Conservation (phyloP, 2,888 invertebrate genomes). For the Andrena hattorfiana region DNA sequence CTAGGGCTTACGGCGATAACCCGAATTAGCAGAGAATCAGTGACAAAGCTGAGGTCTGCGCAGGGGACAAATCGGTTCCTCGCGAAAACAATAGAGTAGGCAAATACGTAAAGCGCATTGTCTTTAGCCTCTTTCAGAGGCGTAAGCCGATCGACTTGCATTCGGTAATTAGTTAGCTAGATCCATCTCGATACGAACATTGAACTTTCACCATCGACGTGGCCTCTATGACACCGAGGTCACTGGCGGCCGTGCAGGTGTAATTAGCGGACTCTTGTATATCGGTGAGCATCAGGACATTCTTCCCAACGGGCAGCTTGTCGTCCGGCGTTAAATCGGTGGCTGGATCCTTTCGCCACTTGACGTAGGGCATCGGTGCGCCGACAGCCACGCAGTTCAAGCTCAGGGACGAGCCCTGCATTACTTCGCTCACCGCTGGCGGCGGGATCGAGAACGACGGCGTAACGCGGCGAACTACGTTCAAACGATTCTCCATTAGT, state of each 20-base stretch:
- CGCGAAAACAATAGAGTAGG: conserved; percentile 1
- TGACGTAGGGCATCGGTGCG: conserved; percentile 99
- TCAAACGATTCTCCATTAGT: background rate
- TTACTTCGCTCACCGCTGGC: conserved; percentile 93
- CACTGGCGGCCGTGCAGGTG: conserved; percentile 98
- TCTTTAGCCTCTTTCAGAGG: conserved; percentile 5
- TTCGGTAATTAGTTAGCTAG: conserved; percentile 39
- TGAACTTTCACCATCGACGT: conserved; percentile 97
- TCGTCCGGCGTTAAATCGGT: conserved; percentile 96
- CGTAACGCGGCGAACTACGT: conserved; percentile 95
- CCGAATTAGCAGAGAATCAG: background rate
- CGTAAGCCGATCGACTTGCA: conserved; percentile 55
- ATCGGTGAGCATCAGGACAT: conserved; percentile 94
- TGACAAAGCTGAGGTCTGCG: background rate
- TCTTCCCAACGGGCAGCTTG: conserved; percentile 93
- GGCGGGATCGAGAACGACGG: conserved; percentile 98
- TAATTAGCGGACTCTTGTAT: conserved; percentile 98
- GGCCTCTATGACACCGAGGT: conserved; percentile 95
- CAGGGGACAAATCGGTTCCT: background rate
- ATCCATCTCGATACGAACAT: conserved; percentile 88
- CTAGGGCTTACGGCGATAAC: background rate
- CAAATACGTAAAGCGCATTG: conserved; percentile 4
- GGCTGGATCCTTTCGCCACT: conserved; percentile 94
- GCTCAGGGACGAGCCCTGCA: conserved; percentile 95
- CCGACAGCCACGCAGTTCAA: conserved; percentile 99